Evolutionary conservation across 2,113 vertebrate genomes (phyloP), one percentile per base, ranked within the genome.

Genomic region (Phylloscopus whistleri): DNA sequence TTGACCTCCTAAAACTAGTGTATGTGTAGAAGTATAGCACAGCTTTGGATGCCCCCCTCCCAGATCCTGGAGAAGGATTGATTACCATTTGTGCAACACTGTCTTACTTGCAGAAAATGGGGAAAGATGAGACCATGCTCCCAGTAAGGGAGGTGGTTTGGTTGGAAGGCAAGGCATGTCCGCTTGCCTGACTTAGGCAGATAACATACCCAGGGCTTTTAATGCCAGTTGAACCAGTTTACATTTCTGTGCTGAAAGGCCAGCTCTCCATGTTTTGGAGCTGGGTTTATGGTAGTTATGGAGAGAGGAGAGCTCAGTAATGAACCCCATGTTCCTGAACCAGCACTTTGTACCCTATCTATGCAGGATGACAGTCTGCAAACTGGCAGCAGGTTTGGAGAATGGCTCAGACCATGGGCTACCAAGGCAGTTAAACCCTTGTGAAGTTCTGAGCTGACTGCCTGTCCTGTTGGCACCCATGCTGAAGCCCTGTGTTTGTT

Each of bases 361-460:
- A 11, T 85, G 74, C 93, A 88, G 85, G 52, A 31, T 55, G 67
- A 37, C 0, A 7, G 43, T 55, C 44, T 92, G 63, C 27, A 39
- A 11, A 66, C 69, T 55, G 75, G 58, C 67, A 68, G 77, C 17
- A 1, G 77, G 11, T 53, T 59, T 89, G 91, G 64, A 68, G 82
- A 59, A 63, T 0, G 2, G 62, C 55, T 87, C 74, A 79, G 52
- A 55, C 49, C 27, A 0, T 28, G 52, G 92, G 73, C 80, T 93
- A 31, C 55, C 86, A 75, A 92, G 90, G 83, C 80, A 87, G 28
- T 51, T 60, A 39, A 92, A 92, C 8, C 33, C 53, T 83, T 68
- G 64, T 35, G 41, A 70, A 75, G 48, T 44, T 81, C 44, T 72
- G 86, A 89, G 41, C 68, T 67, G 72, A 72, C 17, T 86, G 46